Base-by-base conservation (phyloP, 1,140 invertebrate species). In the Pristionchus pacificus region DNA sequence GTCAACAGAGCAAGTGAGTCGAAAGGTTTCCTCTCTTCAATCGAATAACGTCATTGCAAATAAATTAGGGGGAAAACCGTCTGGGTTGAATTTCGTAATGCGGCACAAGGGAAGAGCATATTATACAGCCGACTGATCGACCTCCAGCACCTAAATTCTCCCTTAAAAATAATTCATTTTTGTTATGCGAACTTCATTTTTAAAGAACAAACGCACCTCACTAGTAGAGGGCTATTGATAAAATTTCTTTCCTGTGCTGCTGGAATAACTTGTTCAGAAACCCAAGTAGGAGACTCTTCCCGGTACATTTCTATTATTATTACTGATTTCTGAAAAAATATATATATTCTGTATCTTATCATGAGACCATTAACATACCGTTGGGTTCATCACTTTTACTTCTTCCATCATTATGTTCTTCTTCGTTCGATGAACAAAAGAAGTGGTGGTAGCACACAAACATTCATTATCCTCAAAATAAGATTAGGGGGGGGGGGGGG, bases 1-100 rank as follows among this genome's bases (percentile, higher is more conserved):
- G 25, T 75, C 65, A 1, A 80, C 66, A 6, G 77, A 62, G 32
- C 79, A 80, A 19, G 79, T 77, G 33, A 81, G 79, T 2, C 79
- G 77, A 61, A 76, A 77, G 1, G 70, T 73, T 65, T 81, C 79
- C 72, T 81, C 79, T 27, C 79, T 81, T 60, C 28, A 73, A 31
- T 19, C 30, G 72, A 28, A 27, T 65, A 24, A 27, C 63, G 32
- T 63, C 19, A 30, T 30, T 64, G 61, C 25, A 19, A 62, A 19
- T 55, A 65, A 57, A 75, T 55, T 60, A 57, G 24, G 6, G 67
- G 49, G 60, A 31, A 30, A 61, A 38, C 29, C 32, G n/a, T 67
- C 32, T 49, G 30, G 33, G 59, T 28, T 49, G 28, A n/a, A n/a
- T 60, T 58, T 64, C 68, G 58, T 59, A 57, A 65, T 67, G 31